Evolutionary conservation across 1,140 invertebrate species (phyloP), one percentile per base, ranked within the genome.

Genomic region (Elymnias hypermnestra): DNA sequence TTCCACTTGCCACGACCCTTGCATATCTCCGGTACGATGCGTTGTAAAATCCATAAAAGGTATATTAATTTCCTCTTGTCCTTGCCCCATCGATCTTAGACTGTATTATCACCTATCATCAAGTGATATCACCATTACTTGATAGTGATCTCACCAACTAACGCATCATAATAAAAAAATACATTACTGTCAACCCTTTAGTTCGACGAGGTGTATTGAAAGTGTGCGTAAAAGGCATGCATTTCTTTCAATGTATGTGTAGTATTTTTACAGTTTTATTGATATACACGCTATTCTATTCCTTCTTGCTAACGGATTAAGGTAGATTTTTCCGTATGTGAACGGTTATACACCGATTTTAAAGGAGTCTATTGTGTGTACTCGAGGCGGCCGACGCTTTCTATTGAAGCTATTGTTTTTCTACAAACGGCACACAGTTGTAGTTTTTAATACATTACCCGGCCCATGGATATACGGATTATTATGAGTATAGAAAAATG

Each of bases 371-470:
- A 39, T 49, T 49, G 15, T 26, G 37, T 29, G 38, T 39, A 49
- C 29, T 49, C 38, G 38, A 41, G 31, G 33, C 28, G 33, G 9
- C 29, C 38, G 10, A 41, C 21, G 37, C 40, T 49, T 49, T 48
- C 40, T 49, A 41, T 41, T 41, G 29, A 19, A 22, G 31, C 38
- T 33, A 48, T 48, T 48, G 46, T 49, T 41, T 25, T 41, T 49
- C 12, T 49, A 41, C 46, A 41, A 41, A 39, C 28, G 38, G 22
- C 18, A 49, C 28, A 8, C 29, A 12, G 29, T 15, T 15, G 14
- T 15, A 33, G 29, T 33, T 33, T 33, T 33, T 33, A 31, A 15
- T 15, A 31, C 15, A 31, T 31, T 31, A 15, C 14, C 15, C 13
- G 13, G 12, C 13, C 10, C 5, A 2, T 33, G 2, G 1, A 33